These are phyloP conservation scores for Idris sp. DNA, from an alignment of 1,140 invertebrate species.

Conservation along the genomic window DNA sequence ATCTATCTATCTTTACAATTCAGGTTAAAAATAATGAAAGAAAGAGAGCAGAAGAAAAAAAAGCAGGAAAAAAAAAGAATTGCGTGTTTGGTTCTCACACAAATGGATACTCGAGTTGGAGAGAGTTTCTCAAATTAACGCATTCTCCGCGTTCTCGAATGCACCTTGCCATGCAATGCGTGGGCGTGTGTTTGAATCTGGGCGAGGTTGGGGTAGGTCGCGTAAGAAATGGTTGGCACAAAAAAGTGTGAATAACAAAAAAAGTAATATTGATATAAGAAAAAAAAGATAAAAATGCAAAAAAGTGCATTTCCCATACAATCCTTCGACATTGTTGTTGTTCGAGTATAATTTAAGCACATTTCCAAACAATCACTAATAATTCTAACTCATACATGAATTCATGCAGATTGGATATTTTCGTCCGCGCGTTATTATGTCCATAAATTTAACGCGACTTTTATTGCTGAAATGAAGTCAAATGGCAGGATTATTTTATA, in stretches of 20 bases:
- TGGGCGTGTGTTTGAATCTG: slow-evolving; percentile 59
- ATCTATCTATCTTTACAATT: no score
- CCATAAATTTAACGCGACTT: slow-evolving; percentile 46
- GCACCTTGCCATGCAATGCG: slow-evolving; percentile 57
- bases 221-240: slow-evolving; percentile 20
- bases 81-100: slow-evolving; percentile 41
- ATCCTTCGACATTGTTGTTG: slow-evolving; percentile 37
- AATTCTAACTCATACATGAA: slow-evolving; percentile 41
- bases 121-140: slow-evolving; percentile 61
- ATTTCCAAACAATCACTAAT: slow-evolving; percentile 58
- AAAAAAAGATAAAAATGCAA: slow-evolving; percentile 7
- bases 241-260: slow-evolving; percentile 7
- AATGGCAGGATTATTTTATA: slow-evolving; percentile 39
- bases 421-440: slow-evolving; percentile 32
- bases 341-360: slow-evolving; percentile 43
- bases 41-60: slow-evolving; percentile 13
- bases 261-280: not conserved
- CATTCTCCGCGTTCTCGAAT: slow-evolving; percentile 54
- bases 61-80: slow-evolving; percentile 13
- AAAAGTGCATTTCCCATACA: slow-evolving; percentile 39
- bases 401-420: slow-evolving; percentile 51
- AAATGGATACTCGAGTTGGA: slow-evolving; percentile 41
- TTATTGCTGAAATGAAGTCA: slow-evolving; percentile 45
- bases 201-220: slow-evolving; percentile 63
- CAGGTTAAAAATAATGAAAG: slow-evolving; percentile 2